A percentile compares a stretch with the other conserved stretches of the same genome.
These are phyloP conservation scores for Apodemia mormo DNA, from an alignment of 2,888 invertebrate genomes.

Conservation along the genomic window DNA sequence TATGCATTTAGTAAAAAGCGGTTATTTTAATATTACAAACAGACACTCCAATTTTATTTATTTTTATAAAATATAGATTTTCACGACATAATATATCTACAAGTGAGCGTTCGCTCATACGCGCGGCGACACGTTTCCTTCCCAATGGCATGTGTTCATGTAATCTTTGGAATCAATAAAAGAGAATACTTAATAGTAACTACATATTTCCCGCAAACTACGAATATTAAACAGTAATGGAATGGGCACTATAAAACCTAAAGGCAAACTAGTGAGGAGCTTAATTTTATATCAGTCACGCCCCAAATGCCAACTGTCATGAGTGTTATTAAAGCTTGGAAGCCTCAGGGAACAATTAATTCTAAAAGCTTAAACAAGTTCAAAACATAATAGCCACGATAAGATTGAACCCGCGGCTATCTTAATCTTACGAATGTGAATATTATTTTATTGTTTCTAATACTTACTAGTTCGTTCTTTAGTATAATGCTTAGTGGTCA, in stretches of 20 bases:
- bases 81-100: too few species aligned
- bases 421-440: background rate
- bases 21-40: too few species aligned
- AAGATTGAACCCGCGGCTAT: conserved; percentile 5
- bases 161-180: too few species aligned
- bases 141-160: too few species aligned
- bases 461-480: too few species aligned
- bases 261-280: background rate
- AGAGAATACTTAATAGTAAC: background rate
- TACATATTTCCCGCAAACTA: background rate
- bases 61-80: too few species aligned
- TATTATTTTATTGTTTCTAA: background rate
- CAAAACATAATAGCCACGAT: conserved; percentile 42
- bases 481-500: too few species aligned
- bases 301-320: conserved; percentile 8
- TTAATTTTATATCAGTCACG: conserved; percentile 7
- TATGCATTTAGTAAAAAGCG: too few species aligned
- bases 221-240: background rate
- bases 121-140: too few species aligned
- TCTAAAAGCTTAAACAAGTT: conserved; percentile 54
- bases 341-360: conserved; percentile 65
- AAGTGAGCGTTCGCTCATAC: too few species aligned
- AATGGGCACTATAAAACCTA: conserved; percentile 22
- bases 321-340: conserved; percentile 11
- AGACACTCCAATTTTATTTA: too few species aligned